A percentile compares a stretch with the other conserved stretches of the same genome.
Evolutionary conservation across 2,888 invertebrate genomes (phyloP).

Genomic region (Anoncus sp.): DNA sequence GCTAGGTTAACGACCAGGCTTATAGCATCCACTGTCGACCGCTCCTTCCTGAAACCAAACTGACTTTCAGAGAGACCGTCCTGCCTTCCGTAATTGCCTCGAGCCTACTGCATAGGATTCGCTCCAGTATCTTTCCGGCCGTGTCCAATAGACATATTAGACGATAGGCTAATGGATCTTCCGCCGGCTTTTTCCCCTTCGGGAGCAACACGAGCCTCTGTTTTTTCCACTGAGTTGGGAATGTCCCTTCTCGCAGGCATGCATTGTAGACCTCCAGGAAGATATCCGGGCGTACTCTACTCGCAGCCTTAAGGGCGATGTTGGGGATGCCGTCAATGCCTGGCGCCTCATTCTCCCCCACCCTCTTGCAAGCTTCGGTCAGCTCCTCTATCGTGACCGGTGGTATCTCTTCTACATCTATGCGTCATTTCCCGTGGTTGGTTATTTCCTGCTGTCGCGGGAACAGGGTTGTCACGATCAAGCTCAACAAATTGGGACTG

Average conservation of each 20-base stretch:
- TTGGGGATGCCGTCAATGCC: slow-evolving; percentile 65
- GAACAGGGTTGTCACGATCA: slow-evolving; percentile 57
- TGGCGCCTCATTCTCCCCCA: slow-evolving; percentile 64
- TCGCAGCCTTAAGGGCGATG: slow-evolving; percentile 57
- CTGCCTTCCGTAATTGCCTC: slow-evolving; percentile 48
- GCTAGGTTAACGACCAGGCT: slow-evolving; percentile 25
- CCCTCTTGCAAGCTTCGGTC: slow-evolving; percentile 37
- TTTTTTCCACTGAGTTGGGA: slow-evolving; percentile 59
- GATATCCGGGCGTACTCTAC: slow-evolving; percentile 51
- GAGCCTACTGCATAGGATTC: slow-evolving; percentile 42
- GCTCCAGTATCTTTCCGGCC: slow-evolving; percentile 59
- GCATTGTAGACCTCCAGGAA: slow-evolving; percentile 57
- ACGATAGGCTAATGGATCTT: slow-evolving; percentile 55
- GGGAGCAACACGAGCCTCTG: slow-evolving; percentile 63
- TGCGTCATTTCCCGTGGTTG: not conserved
- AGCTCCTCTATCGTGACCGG: slow-evolving; percentile 55
- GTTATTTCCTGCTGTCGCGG: slow-evolving; percentile 13
- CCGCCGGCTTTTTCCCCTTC: slow-evolving; percentile 55
- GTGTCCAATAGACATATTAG: slow-evolving; percentile 63
- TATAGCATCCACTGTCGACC: slow-evolving; percentile 61
- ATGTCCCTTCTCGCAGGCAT: slow-evolving; percentile 57
- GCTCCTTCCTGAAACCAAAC: slow-evolving; percentile 57
- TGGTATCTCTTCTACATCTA: not conserved
- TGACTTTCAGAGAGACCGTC: slow-evolving; percentile 23
- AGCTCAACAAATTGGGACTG: slow-evolving; percentile 53